Conservation (phyloP, 2,888 invertebrate species). For the Thera britannica region DNA sequence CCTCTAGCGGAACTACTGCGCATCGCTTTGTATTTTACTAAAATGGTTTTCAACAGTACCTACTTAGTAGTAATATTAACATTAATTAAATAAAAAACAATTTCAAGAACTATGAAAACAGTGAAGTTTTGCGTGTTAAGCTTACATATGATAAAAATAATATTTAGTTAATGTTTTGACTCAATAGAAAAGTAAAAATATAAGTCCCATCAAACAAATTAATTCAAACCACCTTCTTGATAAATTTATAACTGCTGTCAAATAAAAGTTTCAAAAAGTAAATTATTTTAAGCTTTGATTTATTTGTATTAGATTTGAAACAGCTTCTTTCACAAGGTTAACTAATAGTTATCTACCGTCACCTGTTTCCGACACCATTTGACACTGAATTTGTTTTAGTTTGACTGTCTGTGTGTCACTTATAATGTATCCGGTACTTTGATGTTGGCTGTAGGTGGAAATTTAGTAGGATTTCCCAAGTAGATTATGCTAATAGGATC, state of each 20-base stretch:
- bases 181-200: conserved; percentile 5
- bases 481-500: conserved; percentile 19
- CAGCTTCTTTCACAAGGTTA: conserved; percentile 50
- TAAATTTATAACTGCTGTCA: conserved; percentile 30
- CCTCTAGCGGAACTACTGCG: too few relatives aligned
- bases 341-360: conserved; percentile 29
- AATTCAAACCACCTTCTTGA: conserved; percentile 33
- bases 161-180: background rate
- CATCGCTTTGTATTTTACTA: too few relatives aligned
- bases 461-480: conserved; percentile 17
- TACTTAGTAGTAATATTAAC: too few relatives aligned
- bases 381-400: conserved; percentile 39
- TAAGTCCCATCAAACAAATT: conserved; percentile 3
- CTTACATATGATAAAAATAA: background rate
- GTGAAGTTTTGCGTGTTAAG: too few relatives aligned
- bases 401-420: conserved; percentile 33
- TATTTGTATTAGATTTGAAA: conserved; percentile 22
- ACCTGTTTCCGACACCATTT: conserved; percentile 26
- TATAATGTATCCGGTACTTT: conserved; percentile 43
- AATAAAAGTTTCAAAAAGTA: conserved; percentile 24
- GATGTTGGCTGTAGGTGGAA: conserved; percentile 31
- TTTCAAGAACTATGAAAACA: too few relatives aligned
- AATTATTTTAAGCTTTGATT: conserved; percentile 24
- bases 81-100: too few relatives aligned
- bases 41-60: too few relatives aligned